phyloP scores from a whole-genome alignment of 2,797 vertebrate genomes.

The Sparidentex hasta region DNA sequence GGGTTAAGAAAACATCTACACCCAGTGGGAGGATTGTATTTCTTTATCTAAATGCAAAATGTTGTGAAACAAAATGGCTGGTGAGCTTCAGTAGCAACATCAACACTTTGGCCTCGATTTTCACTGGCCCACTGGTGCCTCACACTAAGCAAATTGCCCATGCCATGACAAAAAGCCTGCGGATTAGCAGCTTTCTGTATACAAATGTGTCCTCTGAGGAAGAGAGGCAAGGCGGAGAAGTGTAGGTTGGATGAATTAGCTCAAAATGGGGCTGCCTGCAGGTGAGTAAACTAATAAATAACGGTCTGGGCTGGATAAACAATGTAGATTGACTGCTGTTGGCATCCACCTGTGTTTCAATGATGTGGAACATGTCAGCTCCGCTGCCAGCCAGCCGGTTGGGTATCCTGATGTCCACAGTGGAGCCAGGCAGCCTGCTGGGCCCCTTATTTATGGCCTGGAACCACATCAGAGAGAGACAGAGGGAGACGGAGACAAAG shows the following conservation, averaged over 20 bases:
- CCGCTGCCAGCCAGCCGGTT: slow-evolving; percentile 91
- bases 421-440: slow-evolving; percentile 93
- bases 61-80: slow-evolving; percentile 76
- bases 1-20: slow-evolving; percentile 80
- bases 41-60: slow-evolving; percentile 77
- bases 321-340: slow-evolving; percentile 52
- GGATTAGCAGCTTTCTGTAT: slow-evolving; percentile 42
- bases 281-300: slow-evolving; percentile 70
- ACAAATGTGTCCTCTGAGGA: slow-evolving; percentile 36
- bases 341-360: slow-evolving; percentile 91
- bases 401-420: slow-evolving; percentile 93
- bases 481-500: slow-evolving; percentile 24
- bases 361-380: slow-evolving; percentile 94
- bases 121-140: slow-evolving; percentile 45
- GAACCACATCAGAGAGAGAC: slow-evolving; percentile 60
- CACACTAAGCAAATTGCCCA: slow-evolving; percentile 46
- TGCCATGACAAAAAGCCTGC: slow-evolving; percentile 30
- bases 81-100: slow-evolving; percentile 65
- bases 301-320: slow-evolving; percentile 41
- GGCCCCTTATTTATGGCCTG: slow-evolving; percentile 98
- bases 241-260: slow-evolving; percentile 30
- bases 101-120: slow-evolving; percentile 65
- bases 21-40: slow-evolving; percentile 72
- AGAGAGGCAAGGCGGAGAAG: slow-evolving; percentile 34
- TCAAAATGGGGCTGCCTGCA: slow-evolving; percentile 45